Evolutionary conservation across 1,140 invertebrate genomes (phyloP).

Genomic region (Hetaerina americana): DNA sequence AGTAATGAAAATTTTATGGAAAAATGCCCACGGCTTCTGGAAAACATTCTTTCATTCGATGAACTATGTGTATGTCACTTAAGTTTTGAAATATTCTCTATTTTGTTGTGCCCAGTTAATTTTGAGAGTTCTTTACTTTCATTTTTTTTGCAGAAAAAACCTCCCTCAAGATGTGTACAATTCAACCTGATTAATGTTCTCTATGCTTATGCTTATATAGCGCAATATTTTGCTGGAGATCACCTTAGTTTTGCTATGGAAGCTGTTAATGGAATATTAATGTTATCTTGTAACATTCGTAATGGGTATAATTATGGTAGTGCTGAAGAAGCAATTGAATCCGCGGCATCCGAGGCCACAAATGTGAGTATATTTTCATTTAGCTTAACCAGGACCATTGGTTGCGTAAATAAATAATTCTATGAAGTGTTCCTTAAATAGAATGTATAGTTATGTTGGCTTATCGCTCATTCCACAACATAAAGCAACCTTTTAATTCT

Average conservation of each 20-base stretch:
- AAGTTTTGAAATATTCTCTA: too few species aligned
- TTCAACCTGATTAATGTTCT: conserved; percentile 57
- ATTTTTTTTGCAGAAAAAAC: conserved; percentile 38
- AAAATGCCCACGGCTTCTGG: neutral
- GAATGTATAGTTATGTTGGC: too few species aligned
- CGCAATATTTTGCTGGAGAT: conserved; percentile 56
- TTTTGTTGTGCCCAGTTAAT: neutral
- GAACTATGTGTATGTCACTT: neutral
- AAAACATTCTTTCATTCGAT: neutral
- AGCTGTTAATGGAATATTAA: conserved; percentile 30
- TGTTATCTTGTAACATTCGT: conserved; percentile 44
- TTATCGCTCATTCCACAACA: too few species aligned
- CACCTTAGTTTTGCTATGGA: conserved; percentile 43
- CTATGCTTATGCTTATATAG: conserved; percentile 46
- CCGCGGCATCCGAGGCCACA: conserved; percentile 40
- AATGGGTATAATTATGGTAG: conserved; percentile 45
- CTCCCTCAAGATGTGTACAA: conserved; percentile 40
- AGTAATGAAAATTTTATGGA: neutral
- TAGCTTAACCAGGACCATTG: conserved; percentile 6
- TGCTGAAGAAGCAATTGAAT: conserved; percentile 40
- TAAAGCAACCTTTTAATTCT: too few species aligned
- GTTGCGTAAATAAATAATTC: too few species aligned
- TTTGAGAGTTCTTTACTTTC: neutral
- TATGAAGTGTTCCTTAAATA: too few species aligned
- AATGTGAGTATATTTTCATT: conserved; percentile 29